phyloP scores from a whole-genome alignment of 2,113 vertebrate genomes.

The Pipra filicauda region DNA sequence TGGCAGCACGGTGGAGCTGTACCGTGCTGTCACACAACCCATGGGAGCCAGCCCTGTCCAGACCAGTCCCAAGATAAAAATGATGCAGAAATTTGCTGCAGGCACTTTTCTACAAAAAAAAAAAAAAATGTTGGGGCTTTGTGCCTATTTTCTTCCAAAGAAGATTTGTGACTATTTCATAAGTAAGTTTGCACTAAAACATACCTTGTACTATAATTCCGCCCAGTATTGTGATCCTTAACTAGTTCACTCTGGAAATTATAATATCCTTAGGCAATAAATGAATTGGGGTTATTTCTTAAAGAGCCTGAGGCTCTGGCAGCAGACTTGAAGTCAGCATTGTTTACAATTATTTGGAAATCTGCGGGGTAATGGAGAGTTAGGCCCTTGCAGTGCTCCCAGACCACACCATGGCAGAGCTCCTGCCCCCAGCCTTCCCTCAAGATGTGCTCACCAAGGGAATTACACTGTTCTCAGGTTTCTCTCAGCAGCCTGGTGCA shows the following conservation, averaged over 20 bases:
- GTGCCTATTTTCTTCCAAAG: neutral
- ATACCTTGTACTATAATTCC: neutral
- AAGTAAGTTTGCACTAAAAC: constrained; percentile 28
- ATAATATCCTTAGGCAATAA: constrained; percentile 14
- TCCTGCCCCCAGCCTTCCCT: neutral
- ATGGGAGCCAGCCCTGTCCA: neutral
- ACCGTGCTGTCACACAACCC: fast-evolving
- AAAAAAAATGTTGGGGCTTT: neutral
- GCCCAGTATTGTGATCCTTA: neutral
- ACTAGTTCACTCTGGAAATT: constrained; percentile 3
- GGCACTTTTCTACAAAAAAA: neutral
- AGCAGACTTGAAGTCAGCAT: neutral
- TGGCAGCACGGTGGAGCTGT: neutral
- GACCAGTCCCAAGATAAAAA: neutral
- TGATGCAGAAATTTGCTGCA: neutral
- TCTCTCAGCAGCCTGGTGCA: neutral
- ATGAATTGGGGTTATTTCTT: neutral
- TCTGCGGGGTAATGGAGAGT: neutral
- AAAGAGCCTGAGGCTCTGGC: neutral
- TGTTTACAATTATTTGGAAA: neutral
- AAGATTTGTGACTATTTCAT: neutral
- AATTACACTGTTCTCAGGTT: neutral
- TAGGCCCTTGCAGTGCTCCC: neutral
- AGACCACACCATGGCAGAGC: neutral
- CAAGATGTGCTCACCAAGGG: fast-evolving